A percentile compares a stretch with the other conserved stretches of the same genome.
Evolutionary conservation across 2,888 invertebrate species (phyloP).

Genomic region (Yponomeuta evonymella): DNA sequence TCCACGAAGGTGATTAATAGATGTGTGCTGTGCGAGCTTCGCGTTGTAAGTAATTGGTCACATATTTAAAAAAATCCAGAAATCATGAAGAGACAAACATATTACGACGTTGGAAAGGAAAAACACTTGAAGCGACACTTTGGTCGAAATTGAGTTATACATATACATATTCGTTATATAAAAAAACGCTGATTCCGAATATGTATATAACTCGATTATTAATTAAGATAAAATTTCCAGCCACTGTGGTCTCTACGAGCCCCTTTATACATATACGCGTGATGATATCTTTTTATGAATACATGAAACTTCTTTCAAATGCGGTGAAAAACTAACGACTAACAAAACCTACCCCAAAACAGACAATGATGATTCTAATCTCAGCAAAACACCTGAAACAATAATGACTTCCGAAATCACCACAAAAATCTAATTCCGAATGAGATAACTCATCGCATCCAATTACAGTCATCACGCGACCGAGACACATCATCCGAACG

Average conservation of each 20-base stretch:
- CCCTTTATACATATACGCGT: too few species aligned
- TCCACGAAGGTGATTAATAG: not conserved
- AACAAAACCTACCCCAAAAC: not conserved
- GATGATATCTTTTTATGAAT: too few species aligned
- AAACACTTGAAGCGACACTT: too few species aligned
- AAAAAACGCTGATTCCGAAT: too few species aligned
- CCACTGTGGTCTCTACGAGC: not conserved
- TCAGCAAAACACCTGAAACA: not conserved
- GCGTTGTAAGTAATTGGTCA: not conserved
- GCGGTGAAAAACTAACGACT: too few species aligned
- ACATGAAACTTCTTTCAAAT: too few species aligned
- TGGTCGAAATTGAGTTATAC: too few species aligned
- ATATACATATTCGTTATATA: too few species aligned
- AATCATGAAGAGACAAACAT: not conserved
- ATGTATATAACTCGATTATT: too few species aligned
- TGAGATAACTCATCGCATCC: not conserved
- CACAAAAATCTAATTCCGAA: conserved; percentile 1
- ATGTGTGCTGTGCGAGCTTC: not conserved
- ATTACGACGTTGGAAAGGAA: not conserved
- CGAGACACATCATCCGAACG: not conserved
- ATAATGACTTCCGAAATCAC: not conserved
- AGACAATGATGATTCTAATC: not conserved
- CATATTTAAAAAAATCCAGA: not conserved
- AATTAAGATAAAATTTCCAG: not conserved
- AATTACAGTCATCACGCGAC: not conserved